Evolutionary conservation across 2,113 vertebrate species (phyloP).

Genomic region (Thunnus thynnus): DNA sequence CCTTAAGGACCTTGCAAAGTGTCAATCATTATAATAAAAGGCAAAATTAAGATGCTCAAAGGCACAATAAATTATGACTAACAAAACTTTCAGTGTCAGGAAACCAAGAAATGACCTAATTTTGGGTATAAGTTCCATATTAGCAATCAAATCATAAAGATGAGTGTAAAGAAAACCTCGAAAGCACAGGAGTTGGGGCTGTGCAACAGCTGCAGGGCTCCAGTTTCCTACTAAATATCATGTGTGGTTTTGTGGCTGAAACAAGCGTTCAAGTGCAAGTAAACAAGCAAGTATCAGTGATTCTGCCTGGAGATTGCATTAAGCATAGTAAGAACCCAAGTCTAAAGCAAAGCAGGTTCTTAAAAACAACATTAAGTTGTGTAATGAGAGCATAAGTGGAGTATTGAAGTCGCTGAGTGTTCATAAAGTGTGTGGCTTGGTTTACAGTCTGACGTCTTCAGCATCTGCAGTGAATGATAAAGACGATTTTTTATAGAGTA

Average conservation of each 20-base stretch:
- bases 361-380: conserved; percentile 12
- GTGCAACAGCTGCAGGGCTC: conserved; percentile 41
- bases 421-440: conserved; percentile 5
- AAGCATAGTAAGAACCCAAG: conserved; percentile 14
- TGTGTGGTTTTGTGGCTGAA: conserved; percentile 20
- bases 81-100: background rate
- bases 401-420: background rate
- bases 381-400: background rate
- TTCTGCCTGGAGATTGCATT: conserved; percentile 35
- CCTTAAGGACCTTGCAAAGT: background rate
- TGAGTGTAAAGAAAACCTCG: background rate
- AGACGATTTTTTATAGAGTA: conserved; percentile 4
- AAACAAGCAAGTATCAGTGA: conserved; percentile 3
- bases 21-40: background rate
- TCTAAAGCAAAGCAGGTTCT: conserved; percentile 23
- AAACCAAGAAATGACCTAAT: background rate
- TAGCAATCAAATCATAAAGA: background rate
- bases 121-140: background rate
- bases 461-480: background rate
- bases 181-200: background rate
- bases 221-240: conserved; percentile 31
- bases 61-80: background rate
- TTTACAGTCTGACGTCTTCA: background rate
- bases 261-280: conserved; percentile 1
- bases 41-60: background rate